A percentile compares a stretch with the other conserved stretches of the same genome.
Evolutionary conservation across 2,888 invertebrate genomes (phyloP).

Genomic region (Neocrepidodera transversa): DNA sequence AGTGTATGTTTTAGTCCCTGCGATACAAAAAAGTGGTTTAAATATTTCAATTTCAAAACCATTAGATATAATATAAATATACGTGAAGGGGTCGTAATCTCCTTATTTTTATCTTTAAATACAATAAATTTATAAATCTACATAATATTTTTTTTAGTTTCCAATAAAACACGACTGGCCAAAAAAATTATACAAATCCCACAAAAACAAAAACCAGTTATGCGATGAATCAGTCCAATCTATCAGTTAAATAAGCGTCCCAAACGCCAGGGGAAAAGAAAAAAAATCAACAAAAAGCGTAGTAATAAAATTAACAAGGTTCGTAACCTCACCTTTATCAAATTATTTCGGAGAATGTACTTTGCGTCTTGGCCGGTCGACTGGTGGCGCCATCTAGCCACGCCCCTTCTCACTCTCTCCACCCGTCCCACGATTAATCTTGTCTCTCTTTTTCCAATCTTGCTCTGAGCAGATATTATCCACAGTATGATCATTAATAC

Average conservation of each 20-base stretch:
- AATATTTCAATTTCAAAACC: too few species aligned
- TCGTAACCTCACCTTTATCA: constrained; percentile 36
- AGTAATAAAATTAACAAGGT: constrained; percentile 33
- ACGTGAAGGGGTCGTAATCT: too few species aligned
- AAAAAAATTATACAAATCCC: too few species aligned
- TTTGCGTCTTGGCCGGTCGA: constrained; percentile 26
- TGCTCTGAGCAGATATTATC: constrained; percentile 21
- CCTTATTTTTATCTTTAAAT: too few species aligned
- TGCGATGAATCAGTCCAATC: neutral
- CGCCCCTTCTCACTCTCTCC: constrained; percentile 49
- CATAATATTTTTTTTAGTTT: too few species aligned
- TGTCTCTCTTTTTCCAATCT: constrained; percentile 30
- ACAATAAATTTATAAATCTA: too few species aligned
- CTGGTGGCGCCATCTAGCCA: constrained; percentile 53
- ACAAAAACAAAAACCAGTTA: too few species aligned
- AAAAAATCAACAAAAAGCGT: constrained; percentile 8
- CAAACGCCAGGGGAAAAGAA: neutral
- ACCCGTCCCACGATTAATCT: constrained; percentile 32
- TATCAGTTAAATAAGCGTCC: neutral
- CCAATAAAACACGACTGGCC: too few species aligned
- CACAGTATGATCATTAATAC: constrained; percentile 33
- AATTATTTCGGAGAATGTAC: constrained; percentile 38
- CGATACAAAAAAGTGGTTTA: too few species aligned
- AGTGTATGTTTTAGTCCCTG: too few species aligned
- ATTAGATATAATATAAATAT: too few species aligned